These are phyloP conservation scores for Seira sanloemensis DNA, from an alignment of 2,888 invertebrate genomes.

Conservation along the genomic window DNA sequence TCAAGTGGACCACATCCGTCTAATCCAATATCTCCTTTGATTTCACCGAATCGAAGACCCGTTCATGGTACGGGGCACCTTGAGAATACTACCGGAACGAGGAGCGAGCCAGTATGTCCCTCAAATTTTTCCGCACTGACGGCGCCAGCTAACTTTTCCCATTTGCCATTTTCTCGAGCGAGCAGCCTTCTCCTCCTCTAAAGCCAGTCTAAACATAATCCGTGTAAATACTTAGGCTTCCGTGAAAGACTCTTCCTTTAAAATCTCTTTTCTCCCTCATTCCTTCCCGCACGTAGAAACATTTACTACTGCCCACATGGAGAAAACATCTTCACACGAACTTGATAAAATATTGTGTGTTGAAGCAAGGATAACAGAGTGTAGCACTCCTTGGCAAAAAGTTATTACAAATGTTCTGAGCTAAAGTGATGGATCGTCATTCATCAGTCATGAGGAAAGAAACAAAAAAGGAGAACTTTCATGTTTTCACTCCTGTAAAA, in stretches of 20 bases:
- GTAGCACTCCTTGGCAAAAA: background rate
- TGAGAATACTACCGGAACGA: background rate
- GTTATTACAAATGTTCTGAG: constrained; percentile 29
- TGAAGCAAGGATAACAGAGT: background rate
- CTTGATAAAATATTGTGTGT: background rate
- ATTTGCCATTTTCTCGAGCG: constrained; percentile 9
- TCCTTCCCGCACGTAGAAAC: background rate
- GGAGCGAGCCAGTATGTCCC: constrained; percentile 15
- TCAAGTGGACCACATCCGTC: too few relatives aligned
- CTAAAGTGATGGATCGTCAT: constrained; percentile 39
- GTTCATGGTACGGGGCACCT: background rate
- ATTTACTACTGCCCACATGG: background rate
- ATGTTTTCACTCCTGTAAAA: constrained; percentile 1
- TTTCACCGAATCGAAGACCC: background rate
- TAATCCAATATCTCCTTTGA: background rate
- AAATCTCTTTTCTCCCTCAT: background rate
- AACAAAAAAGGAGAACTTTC: background rate
- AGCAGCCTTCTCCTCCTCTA: background rate
- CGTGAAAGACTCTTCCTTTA: background rate
- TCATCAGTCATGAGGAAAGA: constrained; percentile 36
- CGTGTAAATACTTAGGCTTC: background rate
- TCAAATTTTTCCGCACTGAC: constrained; percentile 27
- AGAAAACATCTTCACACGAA: background rate
- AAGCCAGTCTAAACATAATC: background rate
- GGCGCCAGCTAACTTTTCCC: constrained; percentile 43